Conservation (phyloP, 2,888 invertebrate species). For the Phania funesta region DNA sequence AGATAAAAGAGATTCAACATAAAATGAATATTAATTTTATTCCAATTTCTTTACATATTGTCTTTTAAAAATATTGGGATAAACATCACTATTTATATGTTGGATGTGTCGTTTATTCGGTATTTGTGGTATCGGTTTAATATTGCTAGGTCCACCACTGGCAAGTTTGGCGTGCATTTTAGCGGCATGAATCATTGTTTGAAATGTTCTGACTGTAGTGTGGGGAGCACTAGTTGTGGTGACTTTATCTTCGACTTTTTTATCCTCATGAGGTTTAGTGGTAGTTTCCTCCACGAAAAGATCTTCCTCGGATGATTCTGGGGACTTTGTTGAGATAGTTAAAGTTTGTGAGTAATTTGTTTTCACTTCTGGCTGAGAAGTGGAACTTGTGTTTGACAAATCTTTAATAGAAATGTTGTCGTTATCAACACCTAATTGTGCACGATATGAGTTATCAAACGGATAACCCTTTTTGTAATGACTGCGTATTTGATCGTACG, state of each 20-base stretch:
- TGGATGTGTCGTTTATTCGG: slow-evolving; percentile 26
- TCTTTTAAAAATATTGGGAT: slow-evolving; percentile 7
- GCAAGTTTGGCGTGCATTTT: slow-evolving; percentile 11
- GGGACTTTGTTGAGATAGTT: background rate
- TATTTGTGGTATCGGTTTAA: background rate
- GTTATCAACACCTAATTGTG: background rate
- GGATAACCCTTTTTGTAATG: background rate
- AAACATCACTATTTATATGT: background rate
- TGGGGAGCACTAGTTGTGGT: background rate
- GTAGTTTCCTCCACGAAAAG: slow-evolving; percentile 23
- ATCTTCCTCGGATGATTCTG: slow-evolving; percentile 19
- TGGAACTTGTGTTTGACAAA: background rate
- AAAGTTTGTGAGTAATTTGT: background rate
- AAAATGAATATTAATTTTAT: background rate
- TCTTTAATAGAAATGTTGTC: background rate
- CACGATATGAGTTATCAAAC: background rate
- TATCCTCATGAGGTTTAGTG: background rate
- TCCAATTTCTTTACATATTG: slow-evolving; percentile 42
- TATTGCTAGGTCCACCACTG: background rate
- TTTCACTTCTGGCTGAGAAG: background rate
- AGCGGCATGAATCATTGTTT: slow-evolving; percentile 43
- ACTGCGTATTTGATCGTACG: background rate
- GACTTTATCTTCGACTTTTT: background rate
- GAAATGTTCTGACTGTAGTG: slow-evolving; percentile 7
- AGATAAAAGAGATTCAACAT: background rate